Evolutionary conservation across 2,888 invertebrate genomes (phyloP), one percentile per base, ranked within the genome.

Genomic region (Lithophane leautieri): DNA sequence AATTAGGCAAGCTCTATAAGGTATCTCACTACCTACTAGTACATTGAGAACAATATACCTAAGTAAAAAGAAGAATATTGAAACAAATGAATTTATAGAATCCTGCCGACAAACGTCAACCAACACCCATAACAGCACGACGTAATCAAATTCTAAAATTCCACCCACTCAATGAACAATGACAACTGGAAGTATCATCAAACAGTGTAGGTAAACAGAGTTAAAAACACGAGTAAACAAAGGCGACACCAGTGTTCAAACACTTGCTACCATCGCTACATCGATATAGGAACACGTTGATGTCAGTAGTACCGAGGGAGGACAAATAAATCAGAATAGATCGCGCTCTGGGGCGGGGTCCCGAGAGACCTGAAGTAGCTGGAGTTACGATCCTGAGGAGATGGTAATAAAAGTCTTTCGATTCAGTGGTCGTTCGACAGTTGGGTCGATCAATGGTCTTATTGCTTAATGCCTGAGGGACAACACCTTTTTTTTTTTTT

Each of bases 321-420:
- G 88, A 83, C 91, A 93, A 94, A 94, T 94, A 94, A 94, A 93
- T 94, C 94, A 93, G 90, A 89, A 91, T 90, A 88, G 91, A 91
- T 91, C 92, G 91, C 88, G 83, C 82, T 88, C 76, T 84, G 90
- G 89, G 91, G 87, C 90, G 78, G 42, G 58, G 84, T 92, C 94
- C 90, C 94, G 42, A 50, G 94, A 90, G 94, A 92, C 91, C 79
- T 76, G 72, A 50, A 52, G 63, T 22, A 47, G 25, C 62, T 44
- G 7, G 68, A 69, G 76, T 28, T 70, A 73, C 60, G 19, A 81
- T 76, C 71, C 68, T 70, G 77, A 77, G 76, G 85, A 87, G 78
- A 66, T 40, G 86, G 83, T 81, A 85, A 69, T 79, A 61, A 75
- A 78, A 78, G 78, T 8, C 2, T 65, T 19, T 22, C 7, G 47